Conservation (phyloP, 2,888 invertebrate species). For the Timandra comae region DNA sequence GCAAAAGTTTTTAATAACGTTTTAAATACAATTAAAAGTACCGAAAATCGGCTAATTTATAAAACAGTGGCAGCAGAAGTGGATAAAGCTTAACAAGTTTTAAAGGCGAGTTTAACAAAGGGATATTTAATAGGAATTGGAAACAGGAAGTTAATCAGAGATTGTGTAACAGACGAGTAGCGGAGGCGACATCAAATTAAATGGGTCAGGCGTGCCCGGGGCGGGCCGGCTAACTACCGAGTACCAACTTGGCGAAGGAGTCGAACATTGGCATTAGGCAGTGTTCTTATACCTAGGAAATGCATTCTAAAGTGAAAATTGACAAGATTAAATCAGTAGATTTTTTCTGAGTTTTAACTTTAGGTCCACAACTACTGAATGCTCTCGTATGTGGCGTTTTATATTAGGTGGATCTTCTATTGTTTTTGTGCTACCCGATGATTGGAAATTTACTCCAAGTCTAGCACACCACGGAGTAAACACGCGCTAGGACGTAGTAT, state of each 20-base stretch:
- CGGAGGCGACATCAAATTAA: conserved; percentile 51
- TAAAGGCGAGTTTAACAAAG: conserved; percentile 40
- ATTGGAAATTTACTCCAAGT: too few species aligned
- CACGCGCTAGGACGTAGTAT: too few species aligned
- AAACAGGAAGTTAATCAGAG: conserved; percentile 68
- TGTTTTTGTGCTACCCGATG: too few species aligned
- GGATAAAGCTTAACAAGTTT: conserved; percentile 20
- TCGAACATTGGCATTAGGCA: conserved; percentile 12
- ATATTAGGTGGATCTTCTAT: too few species aligned
- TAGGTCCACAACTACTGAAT: too few species aligned
- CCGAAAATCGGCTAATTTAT: neutral
- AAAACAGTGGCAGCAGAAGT: neutral
- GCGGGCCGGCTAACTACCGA: conserved; percentile 20
- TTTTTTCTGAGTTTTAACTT: too few species aligned
- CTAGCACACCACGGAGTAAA: too few species aligned
- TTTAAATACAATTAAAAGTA: conserved; percentile 5
- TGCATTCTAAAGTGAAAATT: too few species aligned
- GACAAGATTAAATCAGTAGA: too few species aligned
- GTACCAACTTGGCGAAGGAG: conserved; percentile 5
- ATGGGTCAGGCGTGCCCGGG: conserved; percentile 45
- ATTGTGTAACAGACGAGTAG: conserved; percentile 44
- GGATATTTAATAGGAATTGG: conserved; percentile 62
- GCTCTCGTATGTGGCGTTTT: too few species aligned
- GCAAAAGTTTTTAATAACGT: conserved; percentile 1
- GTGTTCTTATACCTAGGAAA: conserved; percentile 9